Evolutionary conservation across 2,888 invertebrate genomes (phyloP).

Genomic region (Rhingia campestris): DNA sequence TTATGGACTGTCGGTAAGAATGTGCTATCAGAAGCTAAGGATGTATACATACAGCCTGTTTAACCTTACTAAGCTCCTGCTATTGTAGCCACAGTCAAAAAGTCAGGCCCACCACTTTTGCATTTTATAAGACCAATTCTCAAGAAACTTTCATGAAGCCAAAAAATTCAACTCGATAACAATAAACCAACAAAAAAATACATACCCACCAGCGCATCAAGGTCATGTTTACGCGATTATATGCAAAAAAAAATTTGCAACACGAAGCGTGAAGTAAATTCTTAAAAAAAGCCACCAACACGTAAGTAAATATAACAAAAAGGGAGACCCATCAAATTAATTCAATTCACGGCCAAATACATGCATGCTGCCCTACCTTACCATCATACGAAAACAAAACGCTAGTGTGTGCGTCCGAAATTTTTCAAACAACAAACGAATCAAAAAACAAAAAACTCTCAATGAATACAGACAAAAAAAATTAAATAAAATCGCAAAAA

Average conservation of each 20-base stretch:
- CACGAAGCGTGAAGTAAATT: constrained; percentile 53
- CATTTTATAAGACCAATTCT: constrained; percentile 22
- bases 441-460: not conserved
- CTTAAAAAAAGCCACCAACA: constrained; percentile 32
- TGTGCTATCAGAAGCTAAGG: no score
- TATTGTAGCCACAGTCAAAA: not conserved
- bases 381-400: constrained; percentile 42
- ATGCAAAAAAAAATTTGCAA: constrained; percentile 58
- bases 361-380: constrained; percentile 58
- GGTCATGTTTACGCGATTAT: constrained; percentile 60
- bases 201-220: constrained; percentile 41
- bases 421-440: constrained; percentile 24
- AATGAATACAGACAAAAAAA: constrained; percentile 27
- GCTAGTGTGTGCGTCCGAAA: constrained; percentile 32
- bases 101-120: constrained; percentile 15
- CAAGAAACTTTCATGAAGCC: constrained; percentile 3
- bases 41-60: no score
- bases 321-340: constrained; percentile 69
- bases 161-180: constrained; percentile 19
- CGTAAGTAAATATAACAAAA: constrained; percentile 40
- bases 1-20: no score
- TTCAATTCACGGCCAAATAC: constrained; percentile 62
- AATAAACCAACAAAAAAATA: constrained; percentile 16
- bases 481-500: constrained; percentile 19
- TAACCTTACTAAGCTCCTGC: not conserved